Evolutionary conservation across 2,888 invertebrate species (phyloP).

Genomic region (Ommatoiulus sabulosus): DNA sequence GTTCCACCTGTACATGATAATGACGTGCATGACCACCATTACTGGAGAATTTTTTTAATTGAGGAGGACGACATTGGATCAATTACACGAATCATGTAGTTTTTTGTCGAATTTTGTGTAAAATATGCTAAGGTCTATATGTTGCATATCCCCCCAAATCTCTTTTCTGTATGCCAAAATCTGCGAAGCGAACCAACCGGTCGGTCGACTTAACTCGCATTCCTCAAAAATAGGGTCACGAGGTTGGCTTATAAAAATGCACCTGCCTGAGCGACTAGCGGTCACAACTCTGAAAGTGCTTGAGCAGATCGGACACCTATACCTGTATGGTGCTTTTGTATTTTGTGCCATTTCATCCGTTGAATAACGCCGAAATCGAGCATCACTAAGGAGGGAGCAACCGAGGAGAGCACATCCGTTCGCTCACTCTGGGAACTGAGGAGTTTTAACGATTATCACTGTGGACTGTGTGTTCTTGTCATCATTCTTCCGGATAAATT

Average conservation of each 20-base stretch:
- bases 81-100: not conserved
- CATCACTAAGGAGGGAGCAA: not conserved
- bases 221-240: slow-evolving; percentile 56
- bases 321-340: not conserved
- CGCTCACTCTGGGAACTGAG: not conserved
- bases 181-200: slow-evolving; percentile 50
- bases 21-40: not conserved
- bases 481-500: slow-evolving; percentile 4
- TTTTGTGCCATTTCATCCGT: slow-evolving; percentile 1
- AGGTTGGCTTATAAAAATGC: slow-evolving; percentile 56
- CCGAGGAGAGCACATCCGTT: not conserved
- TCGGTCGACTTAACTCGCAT: slow-evolving; percentile 50
- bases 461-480: not conserved
- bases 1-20: slow-evolving; percentile 35
- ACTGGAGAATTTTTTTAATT: not conserved
- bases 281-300: slow-evolving; percentile 56
- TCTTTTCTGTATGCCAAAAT: not conserved
- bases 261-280: slow-evolving; percentile 56
- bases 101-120: not conserved
- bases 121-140: slow-evolving; percentile 15
- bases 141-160: not conserved
- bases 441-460: not conserved
- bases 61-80: not conserved
- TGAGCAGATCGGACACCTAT: slow-evolving; percentile 14
- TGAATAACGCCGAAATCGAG: not conserved